Conservation (phyloP, 23 tunicate genomes). For the Ascidia mentula region DNA sequence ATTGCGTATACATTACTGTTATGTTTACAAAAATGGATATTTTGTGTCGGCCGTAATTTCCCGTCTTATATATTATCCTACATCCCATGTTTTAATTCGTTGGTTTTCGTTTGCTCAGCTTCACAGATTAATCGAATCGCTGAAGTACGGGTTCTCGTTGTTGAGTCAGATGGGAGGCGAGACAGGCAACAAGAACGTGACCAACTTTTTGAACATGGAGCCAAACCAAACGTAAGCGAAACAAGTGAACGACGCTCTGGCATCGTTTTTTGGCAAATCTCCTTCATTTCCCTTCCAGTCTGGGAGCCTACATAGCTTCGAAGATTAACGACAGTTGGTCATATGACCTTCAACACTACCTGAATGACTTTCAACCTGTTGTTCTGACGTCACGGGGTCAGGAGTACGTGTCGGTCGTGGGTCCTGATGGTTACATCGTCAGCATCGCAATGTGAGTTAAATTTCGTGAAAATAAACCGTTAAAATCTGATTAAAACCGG, state of each 20-base stretch:
- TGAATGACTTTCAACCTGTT: slow-evolving; percentile 59
- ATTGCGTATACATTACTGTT: too few species aligned
- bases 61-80: too few species aligned
- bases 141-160: neutral
- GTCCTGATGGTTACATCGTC: slow-evolving; percentile 65
- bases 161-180: neutral
- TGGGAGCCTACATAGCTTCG: slow-evolving; percentile 4
- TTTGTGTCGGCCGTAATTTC: too few species aligned
- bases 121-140: slow-evolving; percentile 23
- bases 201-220: too few species aligned
- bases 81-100: too few species aligned
- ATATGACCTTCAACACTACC: slow-evolving; percentile 30
- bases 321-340: slow-evolving; percentile 33
- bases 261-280: neutral
- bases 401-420: slow-evolving; percentile 63
- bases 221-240: too few species aligned
- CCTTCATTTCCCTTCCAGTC: neutral
- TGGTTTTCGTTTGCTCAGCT: slow-evolving; percentile 7
- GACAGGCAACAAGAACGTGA: too few species aligned
- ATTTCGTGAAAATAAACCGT: too few species aligned
- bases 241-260: too few species aligned
- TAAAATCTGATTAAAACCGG: too few species aligned
- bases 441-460: slow-evolving; percentile 67
- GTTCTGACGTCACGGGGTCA: slow-evolving; percentile 31
- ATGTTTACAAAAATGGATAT: too few species aligned